Evolutionary conservation across 2,797 vertebrate genomes (phyloP).

Genomic region (Ceryle rudis): DNA sequence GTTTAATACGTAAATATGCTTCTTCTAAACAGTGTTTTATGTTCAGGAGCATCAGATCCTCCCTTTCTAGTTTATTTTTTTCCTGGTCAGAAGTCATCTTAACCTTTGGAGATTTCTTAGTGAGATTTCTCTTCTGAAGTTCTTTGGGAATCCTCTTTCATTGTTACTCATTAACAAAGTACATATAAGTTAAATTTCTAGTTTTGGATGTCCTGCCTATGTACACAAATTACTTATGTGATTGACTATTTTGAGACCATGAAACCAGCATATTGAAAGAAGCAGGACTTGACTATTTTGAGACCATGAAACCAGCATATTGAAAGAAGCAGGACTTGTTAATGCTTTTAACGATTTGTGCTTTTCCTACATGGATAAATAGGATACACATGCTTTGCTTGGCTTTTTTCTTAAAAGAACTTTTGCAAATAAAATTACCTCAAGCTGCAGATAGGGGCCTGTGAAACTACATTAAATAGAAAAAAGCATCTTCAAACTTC

Average conservation of each 20-base stretch:
- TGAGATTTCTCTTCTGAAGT: not conserved
- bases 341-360: not conserved
- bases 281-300: not conserved
- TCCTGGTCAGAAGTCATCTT: not conserved
- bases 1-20: not conserved
- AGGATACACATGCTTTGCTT: not conserved
- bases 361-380: not conserved
- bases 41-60: not conserved
- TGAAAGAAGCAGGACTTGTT: not conserved
- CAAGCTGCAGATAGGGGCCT: not conserved
- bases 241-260: not conserved
- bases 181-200: not conserved
- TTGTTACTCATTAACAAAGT: not conserved
- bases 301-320: not conserved
- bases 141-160: not conserved
- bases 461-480: not conserved
- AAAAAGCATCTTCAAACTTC: constrained; percentile 12
- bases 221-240: not conserved
- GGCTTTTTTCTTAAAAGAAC: not conserved
- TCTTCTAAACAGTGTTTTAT: not conserved
- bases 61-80: not conserved
- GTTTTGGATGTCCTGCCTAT: not conserved
- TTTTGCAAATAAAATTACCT: constrained; percentile 7
- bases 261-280: not conserved
- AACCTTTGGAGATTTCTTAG: not conserved